Percentiles rank a stretch among this genome's conserved stretches.
phyloP scores from a whole-genome alignment of 1,140 invertebrate genomes.

The Teleogryllus occipitalis region DNA sequence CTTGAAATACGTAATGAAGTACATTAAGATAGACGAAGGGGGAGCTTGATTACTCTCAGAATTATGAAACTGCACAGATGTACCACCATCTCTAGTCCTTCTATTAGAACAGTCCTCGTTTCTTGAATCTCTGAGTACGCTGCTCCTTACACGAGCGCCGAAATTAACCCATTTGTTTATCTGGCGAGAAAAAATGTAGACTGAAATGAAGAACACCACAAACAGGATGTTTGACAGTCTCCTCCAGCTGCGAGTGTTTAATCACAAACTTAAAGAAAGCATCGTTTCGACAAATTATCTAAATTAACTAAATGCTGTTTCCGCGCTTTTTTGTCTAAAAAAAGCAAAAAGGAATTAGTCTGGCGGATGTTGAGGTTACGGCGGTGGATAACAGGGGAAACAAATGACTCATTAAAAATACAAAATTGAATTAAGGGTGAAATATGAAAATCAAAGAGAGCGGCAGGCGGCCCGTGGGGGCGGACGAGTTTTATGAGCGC shows the following conservation, averaged over 20 bases:
- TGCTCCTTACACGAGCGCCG: background rate
- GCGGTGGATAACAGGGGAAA: background rate
- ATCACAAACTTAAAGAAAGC: background rate
- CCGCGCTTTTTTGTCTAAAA: background rate
- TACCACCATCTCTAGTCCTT: too few relatives aligned
- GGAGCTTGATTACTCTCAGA: too few relatives aligned
- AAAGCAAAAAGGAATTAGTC: background rate
- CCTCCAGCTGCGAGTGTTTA: background rate
- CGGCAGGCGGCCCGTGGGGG: too few relatives aligned
- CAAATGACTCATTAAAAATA: constrained; percentile 1
- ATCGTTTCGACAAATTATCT: background rate
- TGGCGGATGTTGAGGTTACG: background rate
- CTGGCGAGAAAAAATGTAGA: background rate
- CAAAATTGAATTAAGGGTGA: constrained; percentile 1
- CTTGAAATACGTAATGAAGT: too few relatives aligned
- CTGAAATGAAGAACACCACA: background rate
- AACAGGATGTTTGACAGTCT: background rate
- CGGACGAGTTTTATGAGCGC: background rate
- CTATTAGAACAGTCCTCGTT: too few relatives aligned
- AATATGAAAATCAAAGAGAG: background rate
- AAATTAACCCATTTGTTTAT: background rate
- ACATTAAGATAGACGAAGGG: too few relatives aligned
- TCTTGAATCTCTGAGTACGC: too few relatives aligned
- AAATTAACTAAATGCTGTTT: background rate
- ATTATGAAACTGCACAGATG: too few relatives aligned